A percentile compares a stretch with the other conserved stretches of the same genome.
Conservation (phyloP, 2,888 invertebrate species). For the Onthophagus sagittarius region DNA sequence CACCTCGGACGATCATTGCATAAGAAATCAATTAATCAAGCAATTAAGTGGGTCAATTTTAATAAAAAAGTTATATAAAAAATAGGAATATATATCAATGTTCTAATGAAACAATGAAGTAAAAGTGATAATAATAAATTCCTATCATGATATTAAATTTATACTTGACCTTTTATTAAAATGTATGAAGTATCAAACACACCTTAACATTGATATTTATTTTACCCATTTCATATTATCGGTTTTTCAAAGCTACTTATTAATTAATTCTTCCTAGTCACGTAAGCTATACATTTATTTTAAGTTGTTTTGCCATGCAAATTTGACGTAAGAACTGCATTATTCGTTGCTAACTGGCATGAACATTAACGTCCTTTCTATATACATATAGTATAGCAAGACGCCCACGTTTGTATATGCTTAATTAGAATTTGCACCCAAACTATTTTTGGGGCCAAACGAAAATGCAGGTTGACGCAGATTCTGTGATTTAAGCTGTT, state of each 20-base stretch:
- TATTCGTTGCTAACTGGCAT: not conserved
- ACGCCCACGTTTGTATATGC: not conserved
- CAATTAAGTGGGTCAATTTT: too few relatives aligned
- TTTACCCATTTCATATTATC: too few relatives aligned
- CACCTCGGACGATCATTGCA: not conserved
- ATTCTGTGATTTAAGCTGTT: not conserved
- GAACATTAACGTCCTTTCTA: not conserved
- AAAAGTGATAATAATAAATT: too few relatives aligned
- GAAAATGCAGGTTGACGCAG: not conserved
- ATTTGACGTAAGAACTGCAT: not conserved
- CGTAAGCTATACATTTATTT: not conserved
- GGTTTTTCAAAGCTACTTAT: too few relatives aligned
- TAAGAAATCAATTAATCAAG: not conserved
- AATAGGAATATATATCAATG: too few relatives aligned
- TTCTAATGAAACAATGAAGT: too few relatives aligned
- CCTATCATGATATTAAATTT: too few relatives aligned
- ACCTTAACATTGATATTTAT: too few relatives aligned
- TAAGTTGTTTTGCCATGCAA: not conserved
- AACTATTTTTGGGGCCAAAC: not conserved
- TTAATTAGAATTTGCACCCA: not conserved
- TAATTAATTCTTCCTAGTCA: not conserved
- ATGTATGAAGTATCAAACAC: too few relatives aligned
- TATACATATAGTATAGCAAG: not conserved
- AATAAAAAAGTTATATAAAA: too few relatives aligned
- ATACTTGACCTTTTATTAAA: too few relatives aligned